Base-by-base conservation (phyloP, 1,140 invertebrate species). In the Trichonephila inaurata region DNA sequence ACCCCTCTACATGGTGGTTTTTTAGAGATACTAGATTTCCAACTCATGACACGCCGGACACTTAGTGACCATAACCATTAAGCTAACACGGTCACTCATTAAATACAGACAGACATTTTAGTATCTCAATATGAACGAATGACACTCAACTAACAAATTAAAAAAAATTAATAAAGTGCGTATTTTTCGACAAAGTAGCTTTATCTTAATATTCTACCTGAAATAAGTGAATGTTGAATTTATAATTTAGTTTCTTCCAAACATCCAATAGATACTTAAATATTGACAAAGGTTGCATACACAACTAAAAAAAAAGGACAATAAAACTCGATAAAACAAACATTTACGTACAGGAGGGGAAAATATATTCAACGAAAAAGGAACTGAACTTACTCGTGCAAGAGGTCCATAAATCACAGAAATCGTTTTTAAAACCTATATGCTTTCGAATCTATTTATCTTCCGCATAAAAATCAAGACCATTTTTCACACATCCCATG, bases 401-500 rank as follows among this genome's bases (percentile, higher is more conserved):
- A 21, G 24, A 24, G 24, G 33, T 77, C 28, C 18, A 77, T 77
- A 77, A 77, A 77, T 77, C 72, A 77, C 7, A 19, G 4, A 77
- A 77, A 77, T 77, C 24, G 28, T 77, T 77, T 77, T 77, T 77
- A 33, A 77, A 77, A 28, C 72, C 72, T 77, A 40, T 40, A 16
- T 18, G 28, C 72, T 40, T 77, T 77, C 6, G 28, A 77, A 33
- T 5, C 28, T 77, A 77, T 77, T 77, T 77, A 77, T 77, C 72
- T 16, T 40, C 1, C 28, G 33, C 28, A 77, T 77, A 33, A 40
- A 40, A 77, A 77, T 40, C 72, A 77, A 18, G 18, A 77, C 33
- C 72, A 77, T 77, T 77, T 77, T 77, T 77, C 72, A 77, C 72
- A 77, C 72, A 77, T 18, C 72, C 72, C 28, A 8, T 7, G 33